phyloP scores from a whole-genome alignment of 2,888 invertebrate species.

The Omphaloscelis lunosa region DNA sequence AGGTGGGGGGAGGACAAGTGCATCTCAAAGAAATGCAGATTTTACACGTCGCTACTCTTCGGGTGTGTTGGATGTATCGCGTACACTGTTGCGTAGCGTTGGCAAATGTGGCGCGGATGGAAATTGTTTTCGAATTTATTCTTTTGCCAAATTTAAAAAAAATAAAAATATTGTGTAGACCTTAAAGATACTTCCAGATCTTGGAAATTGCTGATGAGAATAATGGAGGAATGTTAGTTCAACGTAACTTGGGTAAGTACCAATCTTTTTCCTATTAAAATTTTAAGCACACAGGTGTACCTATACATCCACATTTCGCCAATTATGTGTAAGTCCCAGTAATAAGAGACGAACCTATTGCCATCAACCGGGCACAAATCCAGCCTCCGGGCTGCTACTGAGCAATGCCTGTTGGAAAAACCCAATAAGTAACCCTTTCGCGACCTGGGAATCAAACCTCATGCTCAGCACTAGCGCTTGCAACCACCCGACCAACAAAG shows the following conservation, averaged over 20 bases:
- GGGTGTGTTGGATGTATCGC: conserved; percentile 86
- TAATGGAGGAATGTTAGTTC: background rate
- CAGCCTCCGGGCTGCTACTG: background rate
- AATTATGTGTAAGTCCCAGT: background rate
- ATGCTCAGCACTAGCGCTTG: background rate
- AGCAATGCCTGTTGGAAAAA: background rate
- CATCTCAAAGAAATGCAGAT: conserved; percentile 91
- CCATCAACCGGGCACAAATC: background rate
- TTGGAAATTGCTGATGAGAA: background rate
- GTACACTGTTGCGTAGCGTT: conserved; percentile 71
- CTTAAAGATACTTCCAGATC: background rate
- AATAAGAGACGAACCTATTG: background rate
- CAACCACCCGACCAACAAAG: background rate
- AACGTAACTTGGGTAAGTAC: background rate
- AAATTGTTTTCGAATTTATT: background rate
- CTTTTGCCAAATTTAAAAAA: background rate
- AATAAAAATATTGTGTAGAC: background rate
- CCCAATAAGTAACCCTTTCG: background rate
- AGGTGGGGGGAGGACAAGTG: conserved; percentile 85
- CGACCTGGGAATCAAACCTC: background rate
- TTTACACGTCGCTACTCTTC: conserved; percentile 91
- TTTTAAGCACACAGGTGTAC: background rate
- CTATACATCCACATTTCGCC: background rate
- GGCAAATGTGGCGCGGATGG: conserved; percentile 59
- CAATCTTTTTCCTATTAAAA: background rate